A percentile compares a stretch with the other conserved stretches of the same genome.
These are phyloP conservation scores for Ichneumon xanthorius DNA, from an alignment of 2,888 invertebrate genomes.

Conservation along the genomic window DNA sequence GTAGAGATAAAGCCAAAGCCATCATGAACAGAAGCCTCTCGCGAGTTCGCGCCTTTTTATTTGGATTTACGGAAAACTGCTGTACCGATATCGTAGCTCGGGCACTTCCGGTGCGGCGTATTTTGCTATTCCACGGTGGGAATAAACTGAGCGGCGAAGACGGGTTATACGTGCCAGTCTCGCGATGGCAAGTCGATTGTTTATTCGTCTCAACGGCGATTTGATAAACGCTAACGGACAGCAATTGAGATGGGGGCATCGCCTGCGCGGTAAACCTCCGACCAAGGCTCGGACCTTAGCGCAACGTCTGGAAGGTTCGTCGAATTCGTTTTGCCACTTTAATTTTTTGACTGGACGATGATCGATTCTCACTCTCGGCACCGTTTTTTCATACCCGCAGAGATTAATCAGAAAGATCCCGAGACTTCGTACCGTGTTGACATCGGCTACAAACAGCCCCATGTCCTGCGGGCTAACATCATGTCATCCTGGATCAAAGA, in stretches of 20 bases:
- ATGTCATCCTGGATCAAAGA: conserved; percentile 86
- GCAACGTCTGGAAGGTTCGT: conserved; percentile 89
- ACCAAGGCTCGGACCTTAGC: conserved; percentile 89
- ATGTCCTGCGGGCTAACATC: conserved; percentile 82
- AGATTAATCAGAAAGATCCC: conserved; percentile 86
- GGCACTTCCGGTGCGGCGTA: not conserved
- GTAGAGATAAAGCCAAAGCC: not conserved
- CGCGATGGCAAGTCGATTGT: conserved; percentile 70
- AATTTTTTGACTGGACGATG: not conserved
- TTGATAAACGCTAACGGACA: conserved; percentile 61
- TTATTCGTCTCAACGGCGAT: conserved; percentile 67
- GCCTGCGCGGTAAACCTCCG: conserved; percentile 89
- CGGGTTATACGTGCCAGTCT: not conserved
- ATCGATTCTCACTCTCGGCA: conserved; percentile 20
- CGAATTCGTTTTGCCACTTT: conserved; percentile 60
- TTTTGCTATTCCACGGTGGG: not conserved
- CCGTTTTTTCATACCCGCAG: conserved; percentile 78
- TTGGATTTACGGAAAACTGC: not conserved
- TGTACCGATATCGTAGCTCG: not conserved
- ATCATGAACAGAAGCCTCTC: not conserved
- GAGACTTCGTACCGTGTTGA: conserved; percentile 87
- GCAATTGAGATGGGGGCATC: conserved; percentile 85
- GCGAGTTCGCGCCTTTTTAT: not conserved
- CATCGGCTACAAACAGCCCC: conserved; percentile 87
- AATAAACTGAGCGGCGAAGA: not conserved